Evolutionary conservation across 2,888 invertebrate genomes (phyloP), one percentile per base, ranked within the genome.

Genomic region (Rhingia rostrata): DNA sequence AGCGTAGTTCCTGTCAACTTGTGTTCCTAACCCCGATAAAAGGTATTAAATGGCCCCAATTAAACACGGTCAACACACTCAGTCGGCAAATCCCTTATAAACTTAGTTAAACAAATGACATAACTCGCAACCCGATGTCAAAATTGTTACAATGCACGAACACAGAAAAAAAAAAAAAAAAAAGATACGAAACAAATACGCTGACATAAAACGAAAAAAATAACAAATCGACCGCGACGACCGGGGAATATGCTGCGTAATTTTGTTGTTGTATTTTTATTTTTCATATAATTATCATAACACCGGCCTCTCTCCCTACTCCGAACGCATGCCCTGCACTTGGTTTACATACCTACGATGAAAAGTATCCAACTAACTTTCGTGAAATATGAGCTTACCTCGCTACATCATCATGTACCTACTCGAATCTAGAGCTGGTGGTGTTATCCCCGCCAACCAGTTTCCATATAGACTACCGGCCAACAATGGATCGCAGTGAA

Each of bases 81-180:
- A 37, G 41, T 67, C 79, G 54, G 41, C 51, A 43, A 75, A 69
- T 66, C 53, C 63, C 56, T 12, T 69, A 75, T 75, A 81, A 73
- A 79, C 47, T 81, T 80, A 75, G 54, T 33, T 60, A 75, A 81
- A 53, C 63, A 56, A 70, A 63, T 75, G 81, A 81, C 75, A 69
- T 75, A 81, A 81, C 69, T 58, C 56, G 39, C 39, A 39, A 43
- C 35, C 56, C 22, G 22, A 33, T 66, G 64, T 61, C 69, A 77
- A 75, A 43, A 56, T 32, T 51, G 69, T 4, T 66, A 49, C 39
- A 66, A 77, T 41, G 33, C 53, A 39, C 47, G 49, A 45, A 66
- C 53, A 54, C 53, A 75, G 9, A 72, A 60, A 77, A 37, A n/a
- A n/a, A 4, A 51, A 41, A 22, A 22, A 22, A 22, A 22, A 22